These are phyloP conservation scores for Encarsia formosa DNA, from an alignment of 2,888 invertebrate genomes.

Conservation along the genomic window DNA sequence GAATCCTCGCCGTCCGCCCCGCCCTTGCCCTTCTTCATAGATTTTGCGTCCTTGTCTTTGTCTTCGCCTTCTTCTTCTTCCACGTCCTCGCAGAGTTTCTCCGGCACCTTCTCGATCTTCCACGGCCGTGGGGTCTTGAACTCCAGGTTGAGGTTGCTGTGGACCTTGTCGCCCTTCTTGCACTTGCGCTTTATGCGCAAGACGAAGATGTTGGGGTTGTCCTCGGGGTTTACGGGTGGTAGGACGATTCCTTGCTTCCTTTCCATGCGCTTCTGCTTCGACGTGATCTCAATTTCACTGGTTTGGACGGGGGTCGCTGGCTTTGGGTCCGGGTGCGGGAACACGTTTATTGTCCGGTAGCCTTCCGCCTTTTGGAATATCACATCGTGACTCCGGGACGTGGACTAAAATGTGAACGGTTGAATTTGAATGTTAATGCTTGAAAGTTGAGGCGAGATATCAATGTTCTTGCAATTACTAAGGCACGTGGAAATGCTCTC, in stretches of 20 bases:
- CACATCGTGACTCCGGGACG: not conserved
- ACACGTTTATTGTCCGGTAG: slow-evolving; percentile 23
- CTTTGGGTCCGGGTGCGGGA: slow-evolving; percentile 19
- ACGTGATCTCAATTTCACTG: no score
- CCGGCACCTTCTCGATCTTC: slow-evolving; percentile 21
- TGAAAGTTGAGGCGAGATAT: no score
- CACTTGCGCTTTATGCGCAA: slow-evolving; percentile 38
- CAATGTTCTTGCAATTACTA: no score
- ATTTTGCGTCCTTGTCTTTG: no score
- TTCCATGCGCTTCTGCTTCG: slow-evolving; percentile 1
- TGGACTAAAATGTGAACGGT: no score
- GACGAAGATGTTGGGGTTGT: slow-evolving; percentile 46
- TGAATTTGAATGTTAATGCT: no score
- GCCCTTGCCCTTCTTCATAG: no score
- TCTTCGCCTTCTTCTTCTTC: no score
- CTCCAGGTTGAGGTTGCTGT: slow-evolving; percentile 39
- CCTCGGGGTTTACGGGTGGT: slow-evolving; percentile 27
- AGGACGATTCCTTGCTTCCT: not conserved
- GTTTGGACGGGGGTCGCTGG: no score
- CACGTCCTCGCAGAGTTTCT: no score
- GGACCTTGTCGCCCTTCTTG: slow-evolving; percentile 31
- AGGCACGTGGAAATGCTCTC: no score
- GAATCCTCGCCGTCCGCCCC: no score
- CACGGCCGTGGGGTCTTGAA: slow-evolving; percentile 43
- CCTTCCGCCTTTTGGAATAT: slow-evolving; percentile 11